Percentiles rank a stretch among this genome's conserved stretches.
Evolutionary conservation across 2,113 vertebrate species (phyloP).

Genomic region (Callipepla californica): DNA sequence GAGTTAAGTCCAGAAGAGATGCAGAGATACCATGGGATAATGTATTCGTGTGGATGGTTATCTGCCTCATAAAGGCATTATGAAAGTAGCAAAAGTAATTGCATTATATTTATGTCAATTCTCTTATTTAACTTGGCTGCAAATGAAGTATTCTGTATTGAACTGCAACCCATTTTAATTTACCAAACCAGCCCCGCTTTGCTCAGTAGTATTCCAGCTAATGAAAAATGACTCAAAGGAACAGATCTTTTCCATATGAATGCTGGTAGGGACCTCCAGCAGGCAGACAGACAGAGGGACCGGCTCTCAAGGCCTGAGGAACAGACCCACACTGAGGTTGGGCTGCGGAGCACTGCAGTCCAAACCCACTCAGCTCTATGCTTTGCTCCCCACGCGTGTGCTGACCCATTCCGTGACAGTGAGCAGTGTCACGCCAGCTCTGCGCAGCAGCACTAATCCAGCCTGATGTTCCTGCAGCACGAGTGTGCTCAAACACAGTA

Average conservation of each 20-base stretch:
- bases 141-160: constrained; percentile 72
- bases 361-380: no score
- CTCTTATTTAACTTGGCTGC: constrained; percentile 71
- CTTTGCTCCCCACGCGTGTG: fast-evolving
- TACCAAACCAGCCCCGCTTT: constrained; percentile 56
- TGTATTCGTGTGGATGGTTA: constrained; percentile 62
- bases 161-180: constrained; percentile 72
- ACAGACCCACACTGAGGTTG: background rate
- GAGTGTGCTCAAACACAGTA: constrained; percentile 52
- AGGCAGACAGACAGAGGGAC: background rate
- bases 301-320: background rate
- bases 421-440: background rate
- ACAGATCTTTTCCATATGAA: constrained; percentile 62
- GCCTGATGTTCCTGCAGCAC: constrained; percentile 15
- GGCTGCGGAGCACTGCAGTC: no score
- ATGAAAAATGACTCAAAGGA: constrained; percentile 71
- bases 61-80: constrained; percentile 61
- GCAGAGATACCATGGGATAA: constrained; percentile 43
- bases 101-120: constrained; percentile 73
- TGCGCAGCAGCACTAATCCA: background rate
- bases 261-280: background rate
- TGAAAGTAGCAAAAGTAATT: constrained; percentile 65
- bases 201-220: constrained; percentile 50
- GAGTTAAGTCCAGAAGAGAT: constrained; percentile 57
- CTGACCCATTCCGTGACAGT: background rate